phyloP scores from a whole-genome alignment of 2,113 vertebrate species.

The Indicator indicator region DNA sequence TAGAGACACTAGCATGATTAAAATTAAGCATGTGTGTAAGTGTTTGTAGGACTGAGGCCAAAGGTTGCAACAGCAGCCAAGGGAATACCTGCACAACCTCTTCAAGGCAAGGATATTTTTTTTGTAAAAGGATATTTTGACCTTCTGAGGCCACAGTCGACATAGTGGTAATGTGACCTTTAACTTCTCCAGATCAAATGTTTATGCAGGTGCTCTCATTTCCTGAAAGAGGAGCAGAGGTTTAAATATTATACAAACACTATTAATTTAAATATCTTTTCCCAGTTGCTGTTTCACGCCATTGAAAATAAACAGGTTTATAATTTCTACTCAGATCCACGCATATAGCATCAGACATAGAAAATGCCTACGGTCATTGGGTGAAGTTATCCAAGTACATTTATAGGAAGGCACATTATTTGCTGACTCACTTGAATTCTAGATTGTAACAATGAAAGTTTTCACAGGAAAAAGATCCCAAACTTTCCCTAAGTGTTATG shows the following conservation, averaged over 20 bases:
- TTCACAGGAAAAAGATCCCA: neutral
- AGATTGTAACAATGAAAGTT: neutral
- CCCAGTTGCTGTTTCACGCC: neutral
- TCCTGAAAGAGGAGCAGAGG: constrained; percentile 66
- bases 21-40: constrained; percentile 6
- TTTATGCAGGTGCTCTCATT: constrained; percentile 68
- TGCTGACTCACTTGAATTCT: neutral
- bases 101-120: constrained; percentile 55
- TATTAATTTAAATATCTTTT: constrained; percentile 65
- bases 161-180: constrained; percentile 42
- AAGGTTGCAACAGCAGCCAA: constrained; percentile 34
- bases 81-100: constrained; percentile 54
- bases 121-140: constrained; percentile 68
- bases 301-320: neutral
- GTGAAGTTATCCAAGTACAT: neutral
- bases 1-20: neutral
- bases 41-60: constrained; percentile 38
- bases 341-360: neutral
- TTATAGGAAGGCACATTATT: neutral
- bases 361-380: neutral
- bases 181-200: constrained; percentile 60
- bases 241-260: constrained; percentile 55
- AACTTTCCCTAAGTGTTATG: neutral
- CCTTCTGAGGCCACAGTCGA: constrained; percentile 49
- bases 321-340: neutral